phyloP scores from a whole-genome alignment of 2,113 vertebrate genomes.

The Xenopus laevis region DNA sequence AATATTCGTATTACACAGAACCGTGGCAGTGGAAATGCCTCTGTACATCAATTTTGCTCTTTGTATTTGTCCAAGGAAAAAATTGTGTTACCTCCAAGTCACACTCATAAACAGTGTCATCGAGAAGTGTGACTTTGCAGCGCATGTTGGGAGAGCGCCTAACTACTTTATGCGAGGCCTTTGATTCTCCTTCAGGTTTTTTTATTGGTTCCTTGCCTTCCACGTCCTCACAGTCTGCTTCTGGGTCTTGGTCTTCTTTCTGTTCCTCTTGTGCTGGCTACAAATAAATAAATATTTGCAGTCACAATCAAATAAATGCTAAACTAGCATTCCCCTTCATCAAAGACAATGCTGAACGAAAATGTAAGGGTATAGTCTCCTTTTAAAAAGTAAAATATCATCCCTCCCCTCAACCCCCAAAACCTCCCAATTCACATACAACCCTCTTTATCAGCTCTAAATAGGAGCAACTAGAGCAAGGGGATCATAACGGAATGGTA shows the following conservation, averaged over 20 bases:
- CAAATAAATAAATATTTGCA: conserved; percentile 11
- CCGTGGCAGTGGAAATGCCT: too few species aligned
- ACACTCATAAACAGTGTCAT: conserved; percentile 84
- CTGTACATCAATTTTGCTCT: too few species aligned
- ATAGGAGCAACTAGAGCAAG: too few species aligned
- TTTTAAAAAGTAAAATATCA: too few species aligned
- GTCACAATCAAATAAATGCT: not conserved
- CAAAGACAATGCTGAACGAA: not conserved
- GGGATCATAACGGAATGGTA: too few species aligned
- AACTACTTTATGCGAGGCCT: conserved; percentile 63
- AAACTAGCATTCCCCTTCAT: not conserved
- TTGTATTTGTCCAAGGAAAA: too few species aligned
- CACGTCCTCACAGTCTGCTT: conserved; percentile 58
- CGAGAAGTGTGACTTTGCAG: conserved; percentile 85
- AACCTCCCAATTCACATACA: too few species aligned
- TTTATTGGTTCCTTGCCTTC: conserved; percentile 60
- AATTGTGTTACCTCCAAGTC: conserved; percentile 79
- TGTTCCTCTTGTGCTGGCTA: conserved; percentile 77
- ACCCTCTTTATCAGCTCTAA: too few species aligned
- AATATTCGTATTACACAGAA: too few species aligned
- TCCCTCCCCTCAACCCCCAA: too few species aligned
- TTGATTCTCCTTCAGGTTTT: conserved; percentile 68
- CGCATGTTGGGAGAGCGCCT: conserved; percentile 81
- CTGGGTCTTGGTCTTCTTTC: conserved; percentile 68
- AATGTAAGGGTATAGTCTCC: too few species aligned